Conservation (phyloP, 1,140 invertebrate genomes). For the Helicoverpa armigera region DNA sequence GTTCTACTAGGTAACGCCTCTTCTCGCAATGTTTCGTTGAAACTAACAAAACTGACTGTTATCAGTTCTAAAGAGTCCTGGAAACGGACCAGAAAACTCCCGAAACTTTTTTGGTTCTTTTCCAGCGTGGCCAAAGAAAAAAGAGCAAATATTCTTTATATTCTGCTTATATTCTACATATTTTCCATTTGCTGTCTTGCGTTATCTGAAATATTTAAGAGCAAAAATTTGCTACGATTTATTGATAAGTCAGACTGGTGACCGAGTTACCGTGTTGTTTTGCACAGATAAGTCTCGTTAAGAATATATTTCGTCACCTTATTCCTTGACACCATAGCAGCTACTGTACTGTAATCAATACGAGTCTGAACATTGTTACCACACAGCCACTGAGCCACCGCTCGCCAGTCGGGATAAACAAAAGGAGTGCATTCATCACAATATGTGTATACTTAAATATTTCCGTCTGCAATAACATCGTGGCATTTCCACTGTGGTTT, state of each 20-base stretch:
- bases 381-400: conserved; percentile 18
- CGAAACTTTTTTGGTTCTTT: conserved; percentile 35
- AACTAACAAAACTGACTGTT: conserved; percentile 25
- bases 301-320: neutral
- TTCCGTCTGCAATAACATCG: conserved; percentile 67
- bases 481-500: conserved; percentile 51
- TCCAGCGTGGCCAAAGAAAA: conserved; percentile 15
- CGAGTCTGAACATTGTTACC: conserved; percentile 26
- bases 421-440: conserved; percentile 66
- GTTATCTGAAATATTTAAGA: neutral
- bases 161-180: too few relatives aligned
- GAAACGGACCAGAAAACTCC: conserved; percentile 15
- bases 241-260: neutral
- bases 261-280: conserved; percentile 21
- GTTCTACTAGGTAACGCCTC: conserved; percentile 59
- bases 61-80: conserved; percentile 32
- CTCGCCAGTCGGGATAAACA: conserved; percentile 57
- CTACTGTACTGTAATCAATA: conserved; percentile 19
- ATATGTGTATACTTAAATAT: conserved; percentile 67
- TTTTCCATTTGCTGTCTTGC: too few relatives aligned
- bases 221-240: neutral
- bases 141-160: neutral
- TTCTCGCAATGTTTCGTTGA: conserved; percentile 46
- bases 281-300: conserved; percentile 7
- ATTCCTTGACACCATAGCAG: neutral